phyloP scores from a whole-genome alignment of 2,888 invertebrate genomes.

The Himalopsyche japonica region DNA sequence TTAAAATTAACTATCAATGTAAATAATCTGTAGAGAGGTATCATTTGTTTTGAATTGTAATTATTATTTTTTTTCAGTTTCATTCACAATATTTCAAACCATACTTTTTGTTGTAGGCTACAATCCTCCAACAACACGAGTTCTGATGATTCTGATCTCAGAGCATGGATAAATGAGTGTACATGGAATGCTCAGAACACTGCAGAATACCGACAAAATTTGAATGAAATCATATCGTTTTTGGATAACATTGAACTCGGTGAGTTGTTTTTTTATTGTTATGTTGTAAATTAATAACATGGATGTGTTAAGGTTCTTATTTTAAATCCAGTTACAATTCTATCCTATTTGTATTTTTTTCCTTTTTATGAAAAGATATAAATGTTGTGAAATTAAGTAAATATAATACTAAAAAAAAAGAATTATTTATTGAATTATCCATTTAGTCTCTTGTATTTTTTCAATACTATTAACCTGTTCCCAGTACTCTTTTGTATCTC shows the following conservation, averaged over 20 bases:
- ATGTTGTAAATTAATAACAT: not conserved
- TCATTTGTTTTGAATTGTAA: not conserved
- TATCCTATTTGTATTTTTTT: not conserved
- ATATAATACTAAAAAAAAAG: too few species aligned
- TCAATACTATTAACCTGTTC: too few species aligned
- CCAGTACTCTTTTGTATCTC: too few species aligned
- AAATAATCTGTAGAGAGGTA: not conserved
- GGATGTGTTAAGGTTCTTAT: not conserved
- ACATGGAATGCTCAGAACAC: conserved; percentile 19
- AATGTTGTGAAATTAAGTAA: too few species aligned
- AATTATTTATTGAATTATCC: too few species aligned
- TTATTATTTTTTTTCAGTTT: not conserved
- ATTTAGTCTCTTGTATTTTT: too few species aligned
- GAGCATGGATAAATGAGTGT: conserved; percentile 24
- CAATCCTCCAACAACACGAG: conserved; percentile 15
- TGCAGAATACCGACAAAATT: conserved; percentile 10
- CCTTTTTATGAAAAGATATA: not conserved
- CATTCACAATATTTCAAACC: not conserved
- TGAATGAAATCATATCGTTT: conserved; percentile 20
- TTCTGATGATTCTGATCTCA: conserved; percentile 13
- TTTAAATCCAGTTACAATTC: not conserved
- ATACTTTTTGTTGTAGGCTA: conserved; percentile 21
- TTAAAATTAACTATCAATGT: too few species aligned
- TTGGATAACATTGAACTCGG: conserved; percentile 26
- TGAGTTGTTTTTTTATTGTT: not conserved